Conservation (phyloP, 2,888 invertebrate genomes). For the Papilio demoleus region DNA sequence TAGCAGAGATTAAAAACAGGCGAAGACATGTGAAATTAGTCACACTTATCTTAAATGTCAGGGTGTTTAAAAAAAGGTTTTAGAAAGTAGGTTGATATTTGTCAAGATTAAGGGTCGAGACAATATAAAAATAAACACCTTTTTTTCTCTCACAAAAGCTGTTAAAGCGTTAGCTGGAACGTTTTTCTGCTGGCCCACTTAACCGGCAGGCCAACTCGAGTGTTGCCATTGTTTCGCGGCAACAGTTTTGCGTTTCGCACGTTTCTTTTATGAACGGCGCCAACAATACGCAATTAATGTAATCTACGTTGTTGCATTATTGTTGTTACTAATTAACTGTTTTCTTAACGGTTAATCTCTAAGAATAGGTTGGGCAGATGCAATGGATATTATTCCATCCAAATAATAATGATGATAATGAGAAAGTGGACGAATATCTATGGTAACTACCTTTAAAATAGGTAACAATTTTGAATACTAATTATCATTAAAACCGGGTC, state of each 20-base stretch:
- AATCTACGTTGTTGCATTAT: conserved; percentile 25
- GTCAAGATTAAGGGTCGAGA: conserved; percentile 17
- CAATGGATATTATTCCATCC: not conserved
- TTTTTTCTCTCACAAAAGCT: conserved; percentile 11
- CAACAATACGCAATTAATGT: conserved; percentile 38
- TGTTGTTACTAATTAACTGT: conserved; percentile 36
- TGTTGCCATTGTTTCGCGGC: conserved; percentile 32
- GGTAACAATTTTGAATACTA: too few species aligned
- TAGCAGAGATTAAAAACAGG: conserved; percentile 7
- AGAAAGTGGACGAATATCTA: too few species aligned
- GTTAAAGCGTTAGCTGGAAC: conserved; percentile 23
- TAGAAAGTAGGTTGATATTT: conserved; percentile 16
- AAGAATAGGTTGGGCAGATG: not conserved
- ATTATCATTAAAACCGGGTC: not conserved
- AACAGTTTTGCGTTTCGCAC: conserved; percentile 37
- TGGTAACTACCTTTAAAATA: too few species aligned
- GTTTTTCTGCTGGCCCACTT: conserved; percentile 35
- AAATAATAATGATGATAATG: too few species aligned
- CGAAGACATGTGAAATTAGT: conserved; percentile 16
- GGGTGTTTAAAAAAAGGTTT: conserved; percentile 19
- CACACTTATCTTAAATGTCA: conserved; percentile 15
- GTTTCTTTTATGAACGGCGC: conserved; percentile 31
- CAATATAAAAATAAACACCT: conserved; percentile 21
- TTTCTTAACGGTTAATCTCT: conserved; percentile 6
- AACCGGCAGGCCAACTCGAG: conserved; percentile 21